Conservation (phyloP, 2,888 invertebrate genomes). For the Margaritifera margaritifera region DNA sequence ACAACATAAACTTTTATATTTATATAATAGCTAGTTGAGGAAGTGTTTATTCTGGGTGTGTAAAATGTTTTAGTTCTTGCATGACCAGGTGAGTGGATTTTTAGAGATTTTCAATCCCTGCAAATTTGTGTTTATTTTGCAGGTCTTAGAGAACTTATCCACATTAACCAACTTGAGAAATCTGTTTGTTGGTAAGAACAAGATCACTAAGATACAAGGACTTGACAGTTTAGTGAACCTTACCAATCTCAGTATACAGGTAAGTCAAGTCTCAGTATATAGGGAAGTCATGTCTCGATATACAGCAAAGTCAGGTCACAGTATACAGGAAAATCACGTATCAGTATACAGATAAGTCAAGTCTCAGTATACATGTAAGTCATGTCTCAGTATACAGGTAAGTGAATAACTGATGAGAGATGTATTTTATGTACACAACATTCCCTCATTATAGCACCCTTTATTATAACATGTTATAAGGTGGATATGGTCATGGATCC, state of each 20-base stretch:
- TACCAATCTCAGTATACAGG: conserved; percentile 88
- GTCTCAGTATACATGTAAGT: conserved; percentile 85
- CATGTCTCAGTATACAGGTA: background rate
- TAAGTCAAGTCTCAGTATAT: conserved; percentile 45
- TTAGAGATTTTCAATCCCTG: background rate
- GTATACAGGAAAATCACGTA: conserved; percentile 65
- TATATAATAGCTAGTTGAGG: too few relatives aligned
- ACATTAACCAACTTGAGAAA: conserved; percentile 83
- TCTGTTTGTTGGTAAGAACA: conserved; percentile 94
- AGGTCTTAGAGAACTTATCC: conserved; percentile 90
- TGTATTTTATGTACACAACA: too few relatives aligned
- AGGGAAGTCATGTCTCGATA: too few relatives aligned
- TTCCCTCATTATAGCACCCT: too few relatives aligned
- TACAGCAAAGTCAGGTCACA: conserved; percentile 77
- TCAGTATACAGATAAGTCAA: conserved; percentile 44
- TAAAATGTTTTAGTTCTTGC: background rate
- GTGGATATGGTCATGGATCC: too few relatives aligned
- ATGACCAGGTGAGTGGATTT: background rate
- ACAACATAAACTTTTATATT: too few relatives aligned
- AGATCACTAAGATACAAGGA: conserved; percentile 90
- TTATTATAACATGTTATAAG: too few relatives aligned
- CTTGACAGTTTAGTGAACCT: conserved; percentile 83
- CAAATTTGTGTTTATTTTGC: conserved; percentile 39
- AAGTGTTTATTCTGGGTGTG: too few relatives aligned
- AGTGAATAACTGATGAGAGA: too few relatives aligned